These are phyloP conservation scores for Hypomesus transpacificus DNA, from an alignment of 2,113 vertebrate species.

Conservation along the genomic window DNA sequence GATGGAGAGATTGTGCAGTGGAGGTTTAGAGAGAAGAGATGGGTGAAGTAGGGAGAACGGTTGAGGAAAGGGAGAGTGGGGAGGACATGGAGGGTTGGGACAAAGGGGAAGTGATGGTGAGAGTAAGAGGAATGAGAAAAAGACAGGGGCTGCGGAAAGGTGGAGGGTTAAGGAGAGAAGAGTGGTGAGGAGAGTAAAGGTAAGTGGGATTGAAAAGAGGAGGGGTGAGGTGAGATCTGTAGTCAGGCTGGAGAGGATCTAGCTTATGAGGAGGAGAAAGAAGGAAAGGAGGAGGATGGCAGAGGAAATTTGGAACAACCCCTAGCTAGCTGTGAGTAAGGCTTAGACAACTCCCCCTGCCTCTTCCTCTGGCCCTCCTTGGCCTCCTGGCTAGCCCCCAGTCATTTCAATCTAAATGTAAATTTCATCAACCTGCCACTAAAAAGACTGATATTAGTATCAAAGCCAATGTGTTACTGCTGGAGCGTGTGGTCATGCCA, in stretches of 20 bases:
- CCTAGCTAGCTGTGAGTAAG: not conserved
- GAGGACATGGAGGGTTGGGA: too few species aligned
- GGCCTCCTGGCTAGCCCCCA: conserved; percentile 43
- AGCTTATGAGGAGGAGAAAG: not conserved
- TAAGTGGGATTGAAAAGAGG: too few species aligned
- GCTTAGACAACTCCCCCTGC: not conserved
- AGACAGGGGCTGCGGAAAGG: too few species aligned
- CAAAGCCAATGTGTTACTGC: conserved; percentile 58
- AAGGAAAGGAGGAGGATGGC: not conserved
- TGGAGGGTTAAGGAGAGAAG: too few species aligned
- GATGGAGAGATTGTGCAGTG: too few species aligned
- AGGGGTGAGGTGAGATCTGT: not conserved
- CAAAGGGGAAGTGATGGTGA: too few species aligned
- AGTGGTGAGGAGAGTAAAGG: too few species aligned
- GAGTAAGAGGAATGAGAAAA: too few species aligned
- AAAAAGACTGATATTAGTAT: conserved; percentile 72
- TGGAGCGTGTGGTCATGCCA: conserved; percentile 47
- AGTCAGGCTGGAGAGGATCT: not conserved
- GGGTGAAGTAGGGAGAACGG: too few species aligned
- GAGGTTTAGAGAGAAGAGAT: too few species aligned
- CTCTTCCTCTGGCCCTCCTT: not conserved
- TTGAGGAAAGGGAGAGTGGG: too few species aligned
- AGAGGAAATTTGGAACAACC: not conserved
- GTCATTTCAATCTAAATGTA: conserved; percentile 75
- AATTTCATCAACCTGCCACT: conserved; percentile 67